These are phyloP conservation scores for Matsumyia berberina DNA, from an alignment of 2,888 invertebrate genomes.

Conservation along the genomic window DNA sequence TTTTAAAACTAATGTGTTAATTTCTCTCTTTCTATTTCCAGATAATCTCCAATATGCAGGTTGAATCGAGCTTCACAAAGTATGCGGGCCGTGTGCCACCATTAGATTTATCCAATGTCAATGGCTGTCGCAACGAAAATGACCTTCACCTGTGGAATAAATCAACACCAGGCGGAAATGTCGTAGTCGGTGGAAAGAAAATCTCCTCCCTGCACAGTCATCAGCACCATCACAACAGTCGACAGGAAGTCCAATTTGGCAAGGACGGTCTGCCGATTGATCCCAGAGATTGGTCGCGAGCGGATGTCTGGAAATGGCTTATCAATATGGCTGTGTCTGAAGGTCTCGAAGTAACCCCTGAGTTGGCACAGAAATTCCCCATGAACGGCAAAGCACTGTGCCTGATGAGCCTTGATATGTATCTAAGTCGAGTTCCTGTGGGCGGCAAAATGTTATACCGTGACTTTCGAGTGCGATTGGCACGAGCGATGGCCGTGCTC, in stretches of 20 bases:
- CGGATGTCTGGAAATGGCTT: slow-evolving; percentile 89
- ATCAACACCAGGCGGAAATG: slow-evolving; percentile 63
- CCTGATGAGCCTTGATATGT: slow-evolving; percentile 91
- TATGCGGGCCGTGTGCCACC: slow-evolving; percentile 83
- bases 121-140: slow-evolving; percentile 80
- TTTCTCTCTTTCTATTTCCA: slow-evolving; percentile 50
- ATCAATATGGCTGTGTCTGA: slow-evolving; percentile 86
- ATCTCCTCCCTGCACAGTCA: slow-evolving; percentile 57
- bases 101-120: slow-evolving; percentile 82
- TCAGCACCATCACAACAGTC: slow-evolving; percentile 71
- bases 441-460: slow-evolving; percentile 89
- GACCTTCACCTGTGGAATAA: slow-evolving; percentile 79
- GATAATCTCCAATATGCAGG: slow-evolving; percentile 80
- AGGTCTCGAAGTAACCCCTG: slow-evolving; percentile 83
- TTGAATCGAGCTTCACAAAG: slow-evolving; percentile 82
- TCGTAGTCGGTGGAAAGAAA: slow-evolving; percentile 60
- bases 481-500: slow-evolving; percentile 87
- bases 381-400: slow-evolving; percentile 93
- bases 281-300: slow-evolving; percentile 89
- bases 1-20: slow-evolving; percentile 26
- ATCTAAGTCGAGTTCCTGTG: slow-evolving; percentile 88
- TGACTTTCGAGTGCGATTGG: slow-evolving; percentile 89
- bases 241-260: slow-evolving; percentile 78
- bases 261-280: slow-evolving; percentile 85
- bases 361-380: slow-evolving; percentile 86